Evolutionary conservation across 2,888 invertebrate species (phyloP), one percentile per base, ranked within the genome.

Genomic region (Temnothorax unifasciatus): DNA sequence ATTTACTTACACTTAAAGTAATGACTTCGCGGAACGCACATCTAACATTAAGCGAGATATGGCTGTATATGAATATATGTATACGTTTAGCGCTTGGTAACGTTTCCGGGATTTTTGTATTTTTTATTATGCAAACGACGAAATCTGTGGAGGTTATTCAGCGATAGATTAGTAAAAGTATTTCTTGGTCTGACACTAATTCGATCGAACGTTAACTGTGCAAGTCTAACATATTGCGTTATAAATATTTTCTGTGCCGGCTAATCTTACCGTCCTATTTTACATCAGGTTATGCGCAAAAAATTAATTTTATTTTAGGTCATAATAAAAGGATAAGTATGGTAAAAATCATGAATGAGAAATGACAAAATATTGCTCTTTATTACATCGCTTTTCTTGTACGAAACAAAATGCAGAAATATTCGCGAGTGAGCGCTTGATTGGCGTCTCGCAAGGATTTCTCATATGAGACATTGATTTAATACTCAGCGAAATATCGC

Each of bases 161-260:
- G 8, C 47, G 25, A 4, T 52, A 88, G 2, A 63, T 86, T 86
- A 74, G 87, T 91, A 88, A 87, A 91, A 86, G 87, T 87, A 84
- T 91, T 88, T 71, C 84, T 84, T 79, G 87, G 85, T 87, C 87
- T 83, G 82, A 81, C 86, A 73, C 81, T 59, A 64, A 79, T 59
- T 44, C 41, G 21, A 44, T 74, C 61, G 3, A 61, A n/a, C 15
- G 34, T 34, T 41, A 44, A 21, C 38, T 34, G 44, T 25, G 4
- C 4, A n/a, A 18, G 4, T 4, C 2, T 3, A 25, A 52, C 8
- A 25, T 76, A 25, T 76, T 52, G n/a, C 18, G 13, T 38, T 52
- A 47, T n/a, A 69, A 6, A 15, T 21, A n/a, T 61, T 47, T 75
- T 44, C n/a, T 15, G 18, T 34, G 8, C n/a, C 8, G 9, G 8